Conservation (phyloP, 2,888 invertebrate genomes). For the Caenorhabditis auriculariae region DNA sequence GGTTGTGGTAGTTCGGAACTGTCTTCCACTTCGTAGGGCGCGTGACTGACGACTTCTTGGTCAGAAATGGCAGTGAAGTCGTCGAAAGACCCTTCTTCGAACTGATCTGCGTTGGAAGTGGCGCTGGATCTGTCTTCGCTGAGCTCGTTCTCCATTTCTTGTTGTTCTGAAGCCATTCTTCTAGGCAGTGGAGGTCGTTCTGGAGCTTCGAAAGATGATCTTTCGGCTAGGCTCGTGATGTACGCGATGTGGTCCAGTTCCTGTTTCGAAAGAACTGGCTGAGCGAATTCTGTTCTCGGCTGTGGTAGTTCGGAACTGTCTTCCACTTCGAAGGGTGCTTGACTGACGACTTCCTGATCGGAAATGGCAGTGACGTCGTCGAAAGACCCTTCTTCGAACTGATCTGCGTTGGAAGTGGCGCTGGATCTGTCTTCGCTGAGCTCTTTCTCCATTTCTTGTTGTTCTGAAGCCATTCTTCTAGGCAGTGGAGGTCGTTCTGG, state of each 20-base stretch:
- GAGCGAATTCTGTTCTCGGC: constrained; percentile 6
- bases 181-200: not conserved
- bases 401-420: constrained; percentile 25
- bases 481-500: too few relatives aligned
- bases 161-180: not conserved
- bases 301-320: not conserved
- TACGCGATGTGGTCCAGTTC: constrained; percentile 31
- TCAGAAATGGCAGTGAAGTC: too few relatives aligned
- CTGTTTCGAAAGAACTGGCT: constrained; percentile 18
- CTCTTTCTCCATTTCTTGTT: not conserved
- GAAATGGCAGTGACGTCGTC: too few relatives aligned
- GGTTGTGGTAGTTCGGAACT: not conserved
- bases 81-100: too few relatives aligned
- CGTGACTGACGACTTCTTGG: too few relatives aligned
- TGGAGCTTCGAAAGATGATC: constrained; percentile 20
- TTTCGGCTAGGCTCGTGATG: constrained; percentile 18
- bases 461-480: too few relatives aligned
- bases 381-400: constrained; percentile 10
- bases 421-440: constrained; percentile 8
- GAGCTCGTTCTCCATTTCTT: not conserved
- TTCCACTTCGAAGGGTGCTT: not conserved
- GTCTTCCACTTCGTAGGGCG: not conserved
- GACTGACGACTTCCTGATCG: too few relatives aligned
- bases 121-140: not conserved
- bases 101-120: not conserved